Base-by-base conservation (phyloP, 2,888 invertebrate genomes). In the Drosophila kuntzei region DNA sequence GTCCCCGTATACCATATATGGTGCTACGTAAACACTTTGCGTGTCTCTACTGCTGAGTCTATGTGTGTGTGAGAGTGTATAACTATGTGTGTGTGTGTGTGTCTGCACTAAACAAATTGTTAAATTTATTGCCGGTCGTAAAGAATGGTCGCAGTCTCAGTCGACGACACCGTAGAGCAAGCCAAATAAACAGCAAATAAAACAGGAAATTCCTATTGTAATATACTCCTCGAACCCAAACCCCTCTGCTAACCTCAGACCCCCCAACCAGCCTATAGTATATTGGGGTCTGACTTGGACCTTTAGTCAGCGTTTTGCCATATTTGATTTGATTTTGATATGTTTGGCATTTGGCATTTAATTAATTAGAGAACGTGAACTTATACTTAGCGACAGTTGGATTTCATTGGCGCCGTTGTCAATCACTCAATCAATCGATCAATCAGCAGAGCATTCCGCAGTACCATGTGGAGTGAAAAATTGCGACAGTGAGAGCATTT, bases 41-140 rank as follows among this genome's bases (percentile, higher is more conserved):
- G 80, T 88, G 83, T 69, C 66, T 55, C 60, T 34, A 37, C 27
- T 29, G 20, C 43, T 18, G 53, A n/a, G 8, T 53, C 29, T 58
- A n/a, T 18, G 18, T 12, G 22, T 34, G 25, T 43, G 29, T 62
- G 44, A 46, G 36, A 60, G 18, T 16, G 41, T 57, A 16, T 47
- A n/a, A 47, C 18, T 37, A 47, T 57, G 63, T 68, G 37, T 69
- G 29, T 72, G 44, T 72, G 44, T 69, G 71, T 71, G 72, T 75
- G 76, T 79, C 69, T 79, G 73, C 71, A 79, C 86, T 89, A 90
- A 90, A 90, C 91, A 90, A 90, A 90, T 90, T 90, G 89, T 85
- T 80, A 79, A 90, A 90, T 90, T 90, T 90, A 90, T 90, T 90
- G 89, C 90, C 71, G 71, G 66, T 89, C 82, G 83, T 88, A 89